A percentile compares a stretch with the other conserved stretches of the same genome.
Evolutionary conservation across 2,888 invertebrate species (phyloP).

Genomic region (Zhuqinia jingwanae): DNA sequence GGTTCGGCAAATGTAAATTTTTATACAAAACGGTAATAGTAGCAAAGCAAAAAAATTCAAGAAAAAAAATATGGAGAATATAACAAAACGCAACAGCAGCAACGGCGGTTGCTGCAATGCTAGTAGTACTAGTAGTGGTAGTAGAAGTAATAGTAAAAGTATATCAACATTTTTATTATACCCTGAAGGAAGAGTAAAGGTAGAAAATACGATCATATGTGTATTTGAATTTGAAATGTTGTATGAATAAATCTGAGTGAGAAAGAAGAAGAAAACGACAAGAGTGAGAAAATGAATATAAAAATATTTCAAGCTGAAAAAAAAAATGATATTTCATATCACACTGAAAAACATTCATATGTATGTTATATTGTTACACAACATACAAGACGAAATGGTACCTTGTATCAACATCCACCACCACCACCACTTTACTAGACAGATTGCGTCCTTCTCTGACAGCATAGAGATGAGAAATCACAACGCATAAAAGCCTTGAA

Average conservation of each 20-base stretch:
- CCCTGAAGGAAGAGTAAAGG: constrained; percentile 53
- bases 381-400: not conserved
- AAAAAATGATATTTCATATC: constrained; percentile 20
- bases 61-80: constrained; percentile 1
- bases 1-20: constrained; percentile 44
- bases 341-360: not conserved
- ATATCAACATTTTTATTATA: constrained; percentile 58
- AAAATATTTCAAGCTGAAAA: constrained; percentile 34
- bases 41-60: not conserved
- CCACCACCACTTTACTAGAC: constrained; percentile 18
- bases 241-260: constrained; percentile 45
- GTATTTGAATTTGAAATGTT: constrained; percentile 47
- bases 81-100: not conserved
- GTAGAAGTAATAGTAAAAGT: not conserved
- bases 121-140: not conserved
- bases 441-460: constrained; percentile 29
- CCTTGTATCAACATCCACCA: constrained; percentile 13
- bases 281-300: constrained; percentile 43
- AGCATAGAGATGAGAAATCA: constrained; percentile 45
- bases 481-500: constrained; percentile 57
- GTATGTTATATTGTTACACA: constrained; percentile 21
- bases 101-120: too few species aligned
- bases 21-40: constrained; percentile 3
- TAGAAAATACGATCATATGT: constrained; percentile 47
- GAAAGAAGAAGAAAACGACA: not conserved